Evolutionary conservation across 2,797 vertebrate species (phyloP).

Genomic region (Brachymystax lenok): DNA sequence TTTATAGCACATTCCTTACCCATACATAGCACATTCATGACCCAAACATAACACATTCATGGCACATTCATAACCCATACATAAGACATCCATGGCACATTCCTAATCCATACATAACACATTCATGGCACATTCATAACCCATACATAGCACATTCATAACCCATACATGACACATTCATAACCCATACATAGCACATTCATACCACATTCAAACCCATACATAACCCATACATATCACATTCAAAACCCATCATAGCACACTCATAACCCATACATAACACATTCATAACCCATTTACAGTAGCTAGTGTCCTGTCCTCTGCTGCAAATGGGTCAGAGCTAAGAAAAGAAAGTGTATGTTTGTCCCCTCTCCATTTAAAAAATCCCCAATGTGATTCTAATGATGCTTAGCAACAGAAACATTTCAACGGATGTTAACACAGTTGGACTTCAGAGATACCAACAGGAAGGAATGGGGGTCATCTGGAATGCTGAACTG

Average conservation of each 20-base stretch:
- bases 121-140: too few species aligned
- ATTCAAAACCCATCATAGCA: too few species aligned
- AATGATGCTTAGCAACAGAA: background rate
- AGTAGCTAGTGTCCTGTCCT: background rate
- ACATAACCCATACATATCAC: too few species aligned
- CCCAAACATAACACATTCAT: too few species aligned
- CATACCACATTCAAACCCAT: too few species aligned
- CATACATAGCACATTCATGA: too few species aligned
- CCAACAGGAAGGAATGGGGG: background rate
- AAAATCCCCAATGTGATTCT: background rate
- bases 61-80: too few species aligned
- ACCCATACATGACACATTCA: background rate
- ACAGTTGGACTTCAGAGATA: background rate
- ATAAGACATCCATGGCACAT: background rate
- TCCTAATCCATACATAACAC: too few species aligned
- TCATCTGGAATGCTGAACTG: background rate
- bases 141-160: background rate
- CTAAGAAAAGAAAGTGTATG: too few species aligned
- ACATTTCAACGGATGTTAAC: background rate
- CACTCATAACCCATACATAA: background rate
- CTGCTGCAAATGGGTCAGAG: background rate
- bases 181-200: too few species aligned
- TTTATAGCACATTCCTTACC: too few species aligned
- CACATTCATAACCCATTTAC: background rate
- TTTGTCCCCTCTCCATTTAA: too few species aligned